Base-by-base conservation (phyloP, 2,113 vertebrate genomes). In the Cyprinodon variegatus region DNA sequence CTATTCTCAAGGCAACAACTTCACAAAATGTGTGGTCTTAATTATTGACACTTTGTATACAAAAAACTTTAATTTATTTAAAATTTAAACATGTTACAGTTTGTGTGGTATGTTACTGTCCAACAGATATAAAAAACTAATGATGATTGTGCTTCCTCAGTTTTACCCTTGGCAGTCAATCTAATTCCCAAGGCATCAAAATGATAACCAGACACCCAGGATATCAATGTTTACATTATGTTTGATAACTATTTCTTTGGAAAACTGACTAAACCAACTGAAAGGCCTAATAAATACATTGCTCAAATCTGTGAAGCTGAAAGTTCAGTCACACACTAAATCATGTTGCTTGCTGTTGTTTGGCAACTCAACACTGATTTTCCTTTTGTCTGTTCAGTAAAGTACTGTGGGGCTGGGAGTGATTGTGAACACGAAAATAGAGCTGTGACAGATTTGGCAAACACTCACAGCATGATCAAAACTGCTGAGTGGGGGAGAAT, bases 381-480 rank as follows among this genome's bases (percentile, higher is more conserved):
- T 57, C 70, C 79, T 69, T 87, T 73, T 77, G 79, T 62, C 65
- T 3, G 84, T 79, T 85, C 79, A 70, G 84, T 70, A 85, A 74
- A 83, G 65, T 75, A 76, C 66, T 73, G 81, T 72, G 83, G 74
- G 79, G 83, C 81, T 46, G 64, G 70, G 76, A 75, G 79, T 79
- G 84, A 90, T 78, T 82, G 74, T 29, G 76, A 57, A 62, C 36
- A 22, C 43, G 41, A 68, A 86, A 63, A 61, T 45, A 74, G 74
- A 84, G 64, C 59, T 79, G 68, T 73, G 89, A 88, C 81, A 85
- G 39, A 77, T 79, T 77, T 48, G 84, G 82, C 87, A 86, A 90
- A 92, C 89, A 88, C 83, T 88, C 88, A 65, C 82, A 85, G 85
- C 78, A 60, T 88, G 86, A 91, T 92, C 86, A 90, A 92, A 92